A percentile compares a stretch with the other conserved stretches of the same genome.
Evolutionary conservation across 2,113 vertebrate genomes (phyloP).

Genomic region (Sminthopsis crassicaudata): DNA sequence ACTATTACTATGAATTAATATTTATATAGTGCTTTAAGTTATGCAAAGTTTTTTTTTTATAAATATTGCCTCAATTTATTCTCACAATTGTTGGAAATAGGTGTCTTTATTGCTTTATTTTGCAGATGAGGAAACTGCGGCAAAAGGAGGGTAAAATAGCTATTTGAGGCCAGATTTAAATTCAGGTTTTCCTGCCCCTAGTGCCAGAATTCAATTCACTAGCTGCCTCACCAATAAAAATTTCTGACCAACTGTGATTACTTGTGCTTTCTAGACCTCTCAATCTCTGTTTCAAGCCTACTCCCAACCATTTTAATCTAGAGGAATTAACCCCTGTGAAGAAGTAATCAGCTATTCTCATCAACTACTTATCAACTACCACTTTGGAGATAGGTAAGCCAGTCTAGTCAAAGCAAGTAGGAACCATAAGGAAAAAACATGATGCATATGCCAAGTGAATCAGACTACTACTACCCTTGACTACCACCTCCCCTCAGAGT

Average conservation of each 20-base stretch:
- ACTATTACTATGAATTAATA: background rate
- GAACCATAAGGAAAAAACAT: too few species aligned
- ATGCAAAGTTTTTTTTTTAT: background rate
- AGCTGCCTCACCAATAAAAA: background rate
- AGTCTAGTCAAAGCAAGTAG: too few species aligned
- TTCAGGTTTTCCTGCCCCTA: background rate
- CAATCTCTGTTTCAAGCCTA: too few species aligned
- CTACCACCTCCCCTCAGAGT: too few species aligned
- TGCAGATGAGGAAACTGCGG: background rate
- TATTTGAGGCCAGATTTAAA: background rate
- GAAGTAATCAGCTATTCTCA: too few species aligned
- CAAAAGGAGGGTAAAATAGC: background rate
- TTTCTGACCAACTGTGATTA: background rate
- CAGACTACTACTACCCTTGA: too few species aligned
- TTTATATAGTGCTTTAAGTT: background rate
- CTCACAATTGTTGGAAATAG: background rate
- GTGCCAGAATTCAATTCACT: background rate
- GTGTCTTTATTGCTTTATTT: background rate
- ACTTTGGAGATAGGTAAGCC: too few species aligned
- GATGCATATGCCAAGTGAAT: too few species aligned
- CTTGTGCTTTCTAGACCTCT: too few species aligned
- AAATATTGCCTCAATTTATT: background rate
- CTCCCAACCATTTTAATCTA: too few species aligned
- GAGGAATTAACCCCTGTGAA: too few species aligned
- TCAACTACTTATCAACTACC: too few species aligned